Conservation (phyloP, 2,888 invertebrate genomes). For the Junonia oenone region DNA sequence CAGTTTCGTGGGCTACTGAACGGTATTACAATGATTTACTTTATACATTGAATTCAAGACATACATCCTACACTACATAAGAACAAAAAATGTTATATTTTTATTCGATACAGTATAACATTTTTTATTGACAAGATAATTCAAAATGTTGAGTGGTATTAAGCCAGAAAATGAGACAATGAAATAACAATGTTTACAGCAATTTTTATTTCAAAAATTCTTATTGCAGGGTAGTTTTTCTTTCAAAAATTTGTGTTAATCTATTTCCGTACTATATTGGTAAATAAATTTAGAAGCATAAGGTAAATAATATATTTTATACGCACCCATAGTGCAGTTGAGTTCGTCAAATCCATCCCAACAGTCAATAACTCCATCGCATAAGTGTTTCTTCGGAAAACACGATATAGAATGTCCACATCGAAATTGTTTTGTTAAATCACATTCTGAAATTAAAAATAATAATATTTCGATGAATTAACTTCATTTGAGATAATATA, state of each 20-base stretch:
- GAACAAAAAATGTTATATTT: too few relatives aligned
- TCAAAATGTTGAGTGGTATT: too few relatives aligned
- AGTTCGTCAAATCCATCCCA: conserved; percentile 89
- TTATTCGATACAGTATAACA: too few relatives aligned
- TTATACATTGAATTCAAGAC: neutral
- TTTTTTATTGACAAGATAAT: too few relatives aligned
- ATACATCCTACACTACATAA: neutral
- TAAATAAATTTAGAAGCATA: neutral
- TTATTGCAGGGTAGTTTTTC: too few relatives aligned
- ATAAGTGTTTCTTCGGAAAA: conserved; percentile 82
- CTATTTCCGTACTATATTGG: too few relatives aligned
- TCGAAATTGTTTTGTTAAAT: conserved; percentile 83
- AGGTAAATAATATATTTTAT: neutral
- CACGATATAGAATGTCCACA: conserved; percentile 88
- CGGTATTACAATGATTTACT: conserved; percentile 38
- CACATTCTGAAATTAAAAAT: conserved; percentile 82
- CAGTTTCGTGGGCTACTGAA: conserved; percentile 48
- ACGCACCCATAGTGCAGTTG: conserved; percentile 83
- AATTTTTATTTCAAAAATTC: too few relatives aligned
- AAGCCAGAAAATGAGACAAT: too few relatives aligned
- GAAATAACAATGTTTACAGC: too few relatives aligned
- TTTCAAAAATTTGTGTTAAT: too few relatives aligned
- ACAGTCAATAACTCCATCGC: conserved; percentile 86
- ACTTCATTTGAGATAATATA: too few relatives aligned
- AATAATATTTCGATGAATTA: too few relatives aligned